A percentile compares a stretch with the other conserved stretches of the same genome.
Conservation (phyloP, 2,113 vertebrate species). For the Brienomyrus longianalis region DNA sequence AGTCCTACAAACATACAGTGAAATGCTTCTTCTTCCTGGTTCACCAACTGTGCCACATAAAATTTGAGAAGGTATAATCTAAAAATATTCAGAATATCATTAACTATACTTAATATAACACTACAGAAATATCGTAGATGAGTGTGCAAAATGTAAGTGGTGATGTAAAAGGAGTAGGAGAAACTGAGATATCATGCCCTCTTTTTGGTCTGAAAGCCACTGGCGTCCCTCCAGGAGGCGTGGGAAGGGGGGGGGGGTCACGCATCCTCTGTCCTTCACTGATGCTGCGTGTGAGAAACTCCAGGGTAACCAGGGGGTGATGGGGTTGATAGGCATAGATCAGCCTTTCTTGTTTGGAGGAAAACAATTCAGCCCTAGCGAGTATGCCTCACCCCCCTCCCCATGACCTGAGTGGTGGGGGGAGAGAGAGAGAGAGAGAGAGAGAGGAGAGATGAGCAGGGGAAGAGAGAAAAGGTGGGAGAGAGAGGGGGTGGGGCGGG, state of each 20-base stretch:
- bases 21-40: not conserved
- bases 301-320: slow-evolving; percentile 9
- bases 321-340: slow-evolving; percentile 17
- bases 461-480: not conserved
- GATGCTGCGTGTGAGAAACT: not conserved
- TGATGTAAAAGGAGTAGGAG: not conserved
- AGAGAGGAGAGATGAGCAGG: not conserved
- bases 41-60: not conserved
- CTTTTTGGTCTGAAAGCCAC: not conserved
- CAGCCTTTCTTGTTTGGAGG: slow-evolving; percentile 11
- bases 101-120: not conserved
- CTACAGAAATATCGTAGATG: not conserved
- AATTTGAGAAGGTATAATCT: not conserved
- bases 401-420: slow-evolving; percentile 22
- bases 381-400: slow-evolving; percentile 15
- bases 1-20: not conserved
- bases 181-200: not conserved
- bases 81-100: not conserved
- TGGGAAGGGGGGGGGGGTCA: no score
- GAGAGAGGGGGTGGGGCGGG: not conserved
- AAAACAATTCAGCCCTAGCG: slow-evolving; percentile 20
- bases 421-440: slow-evolving; percentile 26
- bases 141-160: not conserved
- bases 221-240: not conserved
- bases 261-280: not conserved